Evolutionary conservation across 2,888 invertebrate genomes (phyloP), one percentile per base, ranked within the genome.

Genomic region (Autographa gamma): DNA sequence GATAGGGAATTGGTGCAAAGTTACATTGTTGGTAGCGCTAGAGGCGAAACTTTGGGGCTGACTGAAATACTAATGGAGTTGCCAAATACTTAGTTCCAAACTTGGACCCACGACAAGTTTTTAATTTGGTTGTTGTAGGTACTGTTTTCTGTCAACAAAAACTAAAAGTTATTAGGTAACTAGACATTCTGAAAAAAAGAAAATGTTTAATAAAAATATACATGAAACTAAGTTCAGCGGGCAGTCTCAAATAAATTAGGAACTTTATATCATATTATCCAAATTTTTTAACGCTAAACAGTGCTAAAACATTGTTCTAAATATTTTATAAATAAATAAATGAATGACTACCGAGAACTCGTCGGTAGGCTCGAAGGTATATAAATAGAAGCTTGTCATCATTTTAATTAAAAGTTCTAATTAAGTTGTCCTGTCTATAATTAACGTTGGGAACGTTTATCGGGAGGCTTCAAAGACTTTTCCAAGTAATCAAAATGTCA

Each of bases 1-100:
- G 48, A 62, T 54, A 52, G 9, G 38, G 73, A 71, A 76, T 70
- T 59, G 69, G 63, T 68, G 60, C 67, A 73, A 52, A 69, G 70
- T 66, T 65, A 62, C 64, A 31, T 56, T n/a, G 60, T 77, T 80
- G 54, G 59, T 41, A 59, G 60, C 63, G 54, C 60, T 66, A 16
- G n/a, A 71, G 43, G 58, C 59, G 65, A 58, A 67, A 62, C 61
- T 76, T 63, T 54, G 32, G 38, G 16, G 16, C 18, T 16, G 63
- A 61, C 58, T 66, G 56, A 41, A 66, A 63, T 54, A 34, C 11
- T 13, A 61, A 38, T 63, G 16, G 6, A 19, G 18, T 54, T n/a
- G 9, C 18, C 54, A 54, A 54, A 13, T 54, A 34, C 34, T 34
- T 48, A 6, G 54, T 19, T 19, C 13, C 13, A 18, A 19, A 18